Base-by-base conservation (phyloP, 2,113 vertebrate genomes). In the Pterophyllum scalare region DNA sequence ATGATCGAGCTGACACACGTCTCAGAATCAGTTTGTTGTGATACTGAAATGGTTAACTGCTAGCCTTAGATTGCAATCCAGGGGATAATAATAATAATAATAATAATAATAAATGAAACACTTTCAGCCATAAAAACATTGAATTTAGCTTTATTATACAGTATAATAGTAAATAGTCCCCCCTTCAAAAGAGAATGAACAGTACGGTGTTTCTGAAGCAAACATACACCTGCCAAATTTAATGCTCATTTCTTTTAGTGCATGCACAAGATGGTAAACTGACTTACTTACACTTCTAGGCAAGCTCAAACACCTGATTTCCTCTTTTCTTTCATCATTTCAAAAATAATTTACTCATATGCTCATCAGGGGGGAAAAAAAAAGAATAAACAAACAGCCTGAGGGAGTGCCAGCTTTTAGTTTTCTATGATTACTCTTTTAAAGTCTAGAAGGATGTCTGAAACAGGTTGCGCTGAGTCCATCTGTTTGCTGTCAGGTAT, bases 401-500 rank as follows among this genome's bases (percentile, higher is more conserved):
- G 70, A 83, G 75, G 74, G 77, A 82, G 26, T 0, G 17, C 58
- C 77, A 77, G 81, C 77, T 85, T 88, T 59, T 86, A 54, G n/a
- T 87, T 89, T 85, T 75, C 74, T 83, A 75, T 92, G 79, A 91
- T 84, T 87, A 83, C 59, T 81, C 46, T 78, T 83, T 87, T 64
- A 79, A 91, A 86, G 87, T 59, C 20, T 52, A 72, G 79, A 84
- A 59, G 56, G 40, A 79, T 86, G 77, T 72, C 49, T 80, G 56
- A 89, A 87, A 85, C 81, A 77, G 86, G 84, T 89, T 91, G 81
- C 59, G 60, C 77, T 11, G 2, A 83, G 81, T 86, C 91, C 87
- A 93, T 94, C 92, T 94, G 91, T 91, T 93, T 43, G 7, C 90
- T 91, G 86, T 88, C 89, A 90, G 85, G 82, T 92, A 85, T 65